Evolutionary conservation across 2,113 vertebrate species (phyloP), one percentile per base, ranked within the genome.

Genomic region (Trochalopteron elliotii): DNA sequence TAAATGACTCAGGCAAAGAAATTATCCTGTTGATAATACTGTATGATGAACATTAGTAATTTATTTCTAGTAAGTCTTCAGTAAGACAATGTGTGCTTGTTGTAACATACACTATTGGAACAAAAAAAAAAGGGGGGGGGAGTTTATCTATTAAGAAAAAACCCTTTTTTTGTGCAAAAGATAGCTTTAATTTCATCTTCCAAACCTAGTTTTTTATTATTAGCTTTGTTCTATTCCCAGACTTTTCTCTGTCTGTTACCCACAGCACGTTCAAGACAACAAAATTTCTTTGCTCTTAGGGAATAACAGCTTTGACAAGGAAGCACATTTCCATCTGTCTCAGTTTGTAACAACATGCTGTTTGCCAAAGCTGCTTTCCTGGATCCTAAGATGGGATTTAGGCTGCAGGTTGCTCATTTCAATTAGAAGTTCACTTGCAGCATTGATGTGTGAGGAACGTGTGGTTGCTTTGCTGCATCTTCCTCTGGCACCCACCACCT

Each of bases 151-250:
- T 52, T 89, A n/a, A 53, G 59, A 71, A 85, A 84, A 74, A 2
- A 22, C 23, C 10, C 14, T 28, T 71, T 88, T 88, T 69, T 47
- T 71, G 35, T 92, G 49, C 27, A 71, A 52, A 90, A 91, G 55
- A 35, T 69, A 82, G 49, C 52, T 91, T 93, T 81, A 75, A 67
- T 90, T 87, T 95, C 4, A 6, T 81, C 45, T 83, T 93, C 61
- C 40, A 87, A 81, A 49, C 33, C 33, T 76, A 35, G 47, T 74
- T 50, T 87, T 90, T 30, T 70, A 75, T 93, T 89, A 85, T 15
- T 95, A 72, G 39, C 90, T 90, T 47, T 83, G 23, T 89, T 91
- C 47, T 89, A 44, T 93, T 94, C 95, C 76, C 89, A 81, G 65
- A 79, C 37, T 11, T 71, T 81, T 77, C 33, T 67, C 37, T 94